Percentiles rank a stretch among this genome's conserved stretches.
Evolutionary conservation across 2,888 invertebrate species (phyloP).

Genomic region (Lampropteryx suffumata): DNA sequence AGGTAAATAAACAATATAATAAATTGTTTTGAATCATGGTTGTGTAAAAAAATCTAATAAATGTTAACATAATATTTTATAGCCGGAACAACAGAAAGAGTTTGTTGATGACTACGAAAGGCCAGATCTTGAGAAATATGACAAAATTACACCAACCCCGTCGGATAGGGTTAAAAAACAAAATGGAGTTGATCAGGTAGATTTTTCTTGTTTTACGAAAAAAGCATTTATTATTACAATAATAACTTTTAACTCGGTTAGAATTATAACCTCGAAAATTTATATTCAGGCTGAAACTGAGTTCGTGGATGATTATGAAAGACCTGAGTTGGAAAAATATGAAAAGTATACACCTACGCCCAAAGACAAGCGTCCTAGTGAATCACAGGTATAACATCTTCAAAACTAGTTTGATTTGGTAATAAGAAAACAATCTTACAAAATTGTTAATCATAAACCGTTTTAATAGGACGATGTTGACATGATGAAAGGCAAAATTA

Average conservation of each 20-base stretch:
- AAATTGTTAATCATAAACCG: slow-evolving; percentile 18
- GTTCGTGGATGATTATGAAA: slow-evolving; percentile 87
- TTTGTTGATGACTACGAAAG: slow-evolving; percentile 88
- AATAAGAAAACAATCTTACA: background rate
- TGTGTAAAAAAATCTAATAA: no score
- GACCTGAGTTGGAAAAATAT: slow-evolving; percentile 87
- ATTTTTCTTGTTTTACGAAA: background rate
- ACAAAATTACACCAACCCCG: slow-evolving; percentile 78
- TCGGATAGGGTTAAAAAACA: slow-evolving; percentile 69
- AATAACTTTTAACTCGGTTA: no score
- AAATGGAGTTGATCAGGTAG: slow-evolving; percentile 73
- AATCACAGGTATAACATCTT: slow-evolving; percentile 56
- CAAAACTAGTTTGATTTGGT: background rate
- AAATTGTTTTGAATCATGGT: no score
- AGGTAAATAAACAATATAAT: no score
- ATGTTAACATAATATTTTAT: slow-evolving; percentile 44
- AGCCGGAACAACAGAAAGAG: slow-evolving; percentile 77
- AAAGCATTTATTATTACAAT: no score
- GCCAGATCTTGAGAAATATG: slow-evolving; percentile 87
- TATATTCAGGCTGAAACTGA: slow-evolving; percentile 68
- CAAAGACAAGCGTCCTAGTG: slow-evolving; percentile 70
- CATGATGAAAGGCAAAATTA: slow-evolving; percentile 75
- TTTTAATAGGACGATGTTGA: slow-evolving; percentile 70
- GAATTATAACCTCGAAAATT: slow-evolving; percentile 9
- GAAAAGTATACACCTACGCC: slow-evolving; percentile 79